Evolutionary conservation across 1,140 invertebrate genomes (phyloP), one percentile per base, ranked within the genome.

Genomic region (Akabosia matsudoensis): DNA sequence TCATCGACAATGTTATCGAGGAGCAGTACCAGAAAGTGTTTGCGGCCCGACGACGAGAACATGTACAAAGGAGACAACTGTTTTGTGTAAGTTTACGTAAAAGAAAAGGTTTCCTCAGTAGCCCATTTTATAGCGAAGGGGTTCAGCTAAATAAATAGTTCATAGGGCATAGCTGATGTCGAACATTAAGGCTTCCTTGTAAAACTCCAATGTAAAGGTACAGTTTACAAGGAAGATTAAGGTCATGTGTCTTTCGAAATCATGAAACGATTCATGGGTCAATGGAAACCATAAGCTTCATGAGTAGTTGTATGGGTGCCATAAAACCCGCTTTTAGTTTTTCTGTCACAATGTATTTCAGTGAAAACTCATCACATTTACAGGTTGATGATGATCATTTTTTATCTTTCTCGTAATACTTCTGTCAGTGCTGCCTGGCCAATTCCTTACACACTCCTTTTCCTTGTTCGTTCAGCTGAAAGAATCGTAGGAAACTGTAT

Each of bases 1-100:
- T 81, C 56, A 78, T 81, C 64, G 80, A 81, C 64, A 30, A 56
- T 22, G 78, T 79, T 22, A 78, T 81, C 76, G 76, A 79, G 31
- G 80, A 79, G 33, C 76, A 81, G 34, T 70, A 79, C 52, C 33
- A 76, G 24, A 79, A 81, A 76, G 71, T 56, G 2, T 76, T 67
- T 26, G 78, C 33, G 45, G 67, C 52, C 22, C 37, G 80, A 28
- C 70, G 28, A 22, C 37, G 54, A 28, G 78, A 81, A 34, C 73
- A 75, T 22, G 22, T 30, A 13, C 80, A 81, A 67, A 30, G 76
- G 51, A 37, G 31, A 22, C 51, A 74, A 33, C 73, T 80, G 1
- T 52, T 52, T 14, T 33, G 56, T 31, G 73, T 74, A 74, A 74
- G 26, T n/a, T n/a, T n/a, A n/a, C n/a, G n/a, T n/a, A n/a, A n/a